Base-by-base conservation (phyloP, 2,888 invertebrate species). In the Cataglyphis livida region DNA sequence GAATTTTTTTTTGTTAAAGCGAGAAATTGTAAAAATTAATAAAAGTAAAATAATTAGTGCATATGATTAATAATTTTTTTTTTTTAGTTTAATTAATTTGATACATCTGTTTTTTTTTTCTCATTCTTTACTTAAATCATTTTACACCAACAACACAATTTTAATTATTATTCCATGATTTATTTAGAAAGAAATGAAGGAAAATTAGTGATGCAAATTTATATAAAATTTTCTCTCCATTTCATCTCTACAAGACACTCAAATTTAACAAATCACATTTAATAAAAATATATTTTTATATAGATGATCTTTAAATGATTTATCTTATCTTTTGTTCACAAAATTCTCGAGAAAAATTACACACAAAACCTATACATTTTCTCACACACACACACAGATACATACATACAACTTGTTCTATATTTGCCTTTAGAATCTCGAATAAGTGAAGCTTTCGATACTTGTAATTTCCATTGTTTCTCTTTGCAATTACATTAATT, bases 401-500 rank as follows among this genome's bases (percentile, higher is more conserved):
- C 1, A 25, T 25, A 25, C 25, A 25, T 25, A 25, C 25, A 4
- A 35, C 51, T 10, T 54, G 12, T 15, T 15, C n/a, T 38, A 62
- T 4, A 32, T 41, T 65, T 57, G 59, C 57, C 57, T 21, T 6
- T 4, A 25, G 25, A 59, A 25, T 68, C n/a, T 25, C 35, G 41
- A 21, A 21, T 78, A 59, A 44, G 44, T 15, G 32, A 54, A 78
- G 18, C 25, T 68, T 32, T 66, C 18, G 41, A 41, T 44, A 48
- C 68, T 68, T 35, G 35, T 12, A 28, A 35, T n/a, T 38, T 28
- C 32, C 21, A 48, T 48, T 18, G 28, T 44, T 59, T 48, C 64
- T 54, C 25, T 25, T 65, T 76, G 44, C 59, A 68, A 59, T 78
- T 78, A 68, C 21, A 78, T 78, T 76, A 57, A 57, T 66, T 57